Evolutionary conservation across 92 coral and sea anemone genomes (phyloP).

Genomic region (Bergia sp.): DNA sequence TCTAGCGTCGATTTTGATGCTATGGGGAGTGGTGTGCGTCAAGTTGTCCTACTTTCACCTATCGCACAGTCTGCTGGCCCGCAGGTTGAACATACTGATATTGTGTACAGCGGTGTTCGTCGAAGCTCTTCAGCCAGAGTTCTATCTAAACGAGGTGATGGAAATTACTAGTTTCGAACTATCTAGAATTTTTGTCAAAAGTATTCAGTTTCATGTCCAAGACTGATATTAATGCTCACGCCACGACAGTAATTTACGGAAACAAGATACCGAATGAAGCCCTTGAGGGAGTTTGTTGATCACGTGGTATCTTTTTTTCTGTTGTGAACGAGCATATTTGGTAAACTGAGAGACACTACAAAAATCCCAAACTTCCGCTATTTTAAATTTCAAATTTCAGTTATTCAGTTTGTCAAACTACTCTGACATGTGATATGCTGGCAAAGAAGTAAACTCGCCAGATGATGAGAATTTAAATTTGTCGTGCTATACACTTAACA

Average conservation of each 20-base stretch:
- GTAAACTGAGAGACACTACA: too few species aligned
- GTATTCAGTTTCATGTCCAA: not conserved
- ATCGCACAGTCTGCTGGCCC: constrained; percentile 62
- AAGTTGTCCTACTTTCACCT: constrained; percentile 69
- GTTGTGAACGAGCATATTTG: too few species aligned
- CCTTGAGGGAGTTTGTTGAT: too few species aligned
- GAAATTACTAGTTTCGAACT: not conserved
- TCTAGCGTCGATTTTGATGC: constrained; percentile 68
- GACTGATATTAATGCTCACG: not conserved
- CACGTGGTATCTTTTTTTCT: too few species aligned
- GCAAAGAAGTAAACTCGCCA: too few species aligned
- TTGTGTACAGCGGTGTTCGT: constrained; percentile 71
- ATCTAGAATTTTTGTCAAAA: not conserved
- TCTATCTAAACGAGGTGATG: constrained; percentile 61
- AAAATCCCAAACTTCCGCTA: too few species aligned
- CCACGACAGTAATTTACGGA: not conserved
- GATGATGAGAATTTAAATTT: too few species aligned
- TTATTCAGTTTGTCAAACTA: too few species aligned
- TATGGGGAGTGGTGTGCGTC: constrained; percentile 77
- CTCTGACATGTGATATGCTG: too few species aligned
- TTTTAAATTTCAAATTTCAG: too few species aligned
- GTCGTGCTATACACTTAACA: too few species aligned
- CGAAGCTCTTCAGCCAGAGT: constrained; percentile 75
- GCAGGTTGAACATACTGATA: constrained; percentile 66
- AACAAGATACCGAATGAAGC: too few species aligned